These are phyloP conservation scores for Athalia circularis DNA, from an alignment of 2,888 invertebrate species.

Conservation along the genomic window DNA sequence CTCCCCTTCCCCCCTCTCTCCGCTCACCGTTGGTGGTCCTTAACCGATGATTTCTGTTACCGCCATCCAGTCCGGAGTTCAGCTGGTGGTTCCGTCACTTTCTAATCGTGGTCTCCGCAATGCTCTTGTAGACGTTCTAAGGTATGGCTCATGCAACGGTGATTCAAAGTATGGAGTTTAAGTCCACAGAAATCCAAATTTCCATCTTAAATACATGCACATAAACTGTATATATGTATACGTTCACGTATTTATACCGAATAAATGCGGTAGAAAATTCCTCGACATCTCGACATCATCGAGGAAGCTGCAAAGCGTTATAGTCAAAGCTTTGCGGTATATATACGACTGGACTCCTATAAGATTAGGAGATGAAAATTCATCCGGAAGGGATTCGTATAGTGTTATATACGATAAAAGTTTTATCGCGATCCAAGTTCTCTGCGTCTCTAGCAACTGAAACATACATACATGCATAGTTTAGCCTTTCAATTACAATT, in stretches of 20 bases:
- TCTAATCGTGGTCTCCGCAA: slow-evolving; percentile 34
- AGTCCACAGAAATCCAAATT: slow-evolving; percentile 41
- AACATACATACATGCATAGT: slow-evolving; percentile 35
- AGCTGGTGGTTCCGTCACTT: slow-evolving; percentile 35
- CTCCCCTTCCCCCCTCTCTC: neutral
- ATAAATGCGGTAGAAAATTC: slow-evolving; percentile 26
- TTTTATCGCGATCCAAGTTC: slow-evolving; percentile 28
- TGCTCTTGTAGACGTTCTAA: slow-evolving; percentile 11
- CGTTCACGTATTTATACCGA: neutral
- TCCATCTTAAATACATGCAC: slow-evolving; percentile 35
- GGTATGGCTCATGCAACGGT: slow-evolving; percentile 9
- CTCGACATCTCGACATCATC: neutral
- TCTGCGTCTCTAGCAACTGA: neutral
- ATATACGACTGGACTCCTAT: neutral
- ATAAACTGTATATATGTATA: no score
- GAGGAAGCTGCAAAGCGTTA: neutral
- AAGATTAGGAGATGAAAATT: slow-evolving; percentile 33
- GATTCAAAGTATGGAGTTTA: neutral
- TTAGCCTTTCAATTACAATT: slow-evolving; percentile 42
- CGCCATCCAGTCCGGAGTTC: slow-evolving; percentile 29
- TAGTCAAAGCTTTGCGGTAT: no score
- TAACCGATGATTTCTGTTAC: slow-evolving; percentile 44
- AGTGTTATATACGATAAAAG: neutral
- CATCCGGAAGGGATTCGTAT: slow-evolving; percentile 28
- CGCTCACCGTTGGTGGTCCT: slow-evolving; percentile 44